Percentiles rank a stretch among this genome's conserved stretches.
Conservation (phyloP, 53 echinoderm and acorn worm species). For the Crossaster papposus region DNA sequence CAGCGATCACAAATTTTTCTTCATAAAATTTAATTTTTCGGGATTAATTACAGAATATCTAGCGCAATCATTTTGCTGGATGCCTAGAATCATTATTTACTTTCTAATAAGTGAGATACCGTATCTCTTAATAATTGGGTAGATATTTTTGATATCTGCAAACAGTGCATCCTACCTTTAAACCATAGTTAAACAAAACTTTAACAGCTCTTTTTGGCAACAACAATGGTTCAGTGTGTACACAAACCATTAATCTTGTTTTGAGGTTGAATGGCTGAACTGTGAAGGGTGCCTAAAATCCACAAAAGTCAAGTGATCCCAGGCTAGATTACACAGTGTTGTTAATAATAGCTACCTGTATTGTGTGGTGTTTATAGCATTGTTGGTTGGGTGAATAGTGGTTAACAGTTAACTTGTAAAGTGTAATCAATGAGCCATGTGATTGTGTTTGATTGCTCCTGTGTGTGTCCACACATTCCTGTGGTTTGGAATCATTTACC, state of each 20-base stretch:
- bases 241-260: slow-evolving; percentile 9
- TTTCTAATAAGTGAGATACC: too few relatives aligned
- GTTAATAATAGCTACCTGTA: not conserved
- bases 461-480: not conserved
- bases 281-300: not conserved
- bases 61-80: too few relatives aligned
- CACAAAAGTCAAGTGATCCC: not conserved
- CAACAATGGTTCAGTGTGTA: not conserved
- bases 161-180: too few relatives aligned
- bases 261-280: not conserved
- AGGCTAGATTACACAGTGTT: not conserved
- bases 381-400: slow-evolving; percentile 32
- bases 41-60: too few relatives aligned
- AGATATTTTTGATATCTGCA: too few relatives aligned
- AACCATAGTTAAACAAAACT: not conserved
- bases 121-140: too few relatives aligned
- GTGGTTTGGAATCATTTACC: too few relatives aligned
- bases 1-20: too few relatives aligned
- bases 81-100: too few relatives aligned
- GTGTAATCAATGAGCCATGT: slow-evolving; percentile 2
- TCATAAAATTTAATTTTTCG: too few relatives aligned
- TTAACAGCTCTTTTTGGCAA: not conserved
- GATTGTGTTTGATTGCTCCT: not conserved
- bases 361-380: slow-evolving; percentile 7
- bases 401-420: slow-evolving; percentile 34